Percentiles rank a stretch among this genome's conserved stretches.
Conservation (phyloP, 2,113 vertebrate species). For the Lampris incognitus region DNA sequence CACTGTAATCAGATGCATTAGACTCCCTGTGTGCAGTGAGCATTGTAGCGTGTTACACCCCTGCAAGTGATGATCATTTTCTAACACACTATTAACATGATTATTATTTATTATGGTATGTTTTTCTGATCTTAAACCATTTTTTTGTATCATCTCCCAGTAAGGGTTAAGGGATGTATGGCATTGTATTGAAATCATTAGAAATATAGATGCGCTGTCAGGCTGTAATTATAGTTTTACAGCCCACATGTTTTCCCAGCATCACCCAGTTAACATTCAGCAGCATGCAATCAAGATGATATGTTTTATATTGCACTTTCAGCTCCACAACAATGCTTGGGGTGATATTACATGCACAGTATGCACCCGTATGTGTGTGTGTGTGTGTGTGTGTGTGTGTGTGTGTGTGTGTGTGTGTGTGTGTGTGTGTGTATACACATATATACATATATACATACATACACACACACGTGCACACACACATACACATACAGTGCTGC, state of each 20-base stretch:
- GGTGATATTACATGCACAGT: background rate
- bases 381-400: background rate
- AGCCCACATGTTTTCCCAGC: constrained; percentile 74
- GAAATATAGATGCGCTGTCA: constrained; percentile 69
- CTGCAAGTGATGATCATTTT: constrained; percentile 3
- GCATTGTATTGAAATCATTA: constrained; percentile 52
- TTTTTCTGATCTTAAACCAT: background rate
- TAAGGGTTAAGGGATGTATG: constrained; percentile 54
- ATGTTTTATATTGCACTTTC: constrained; percentile 47
- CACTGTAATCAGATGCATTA: constrained; percentile 13
- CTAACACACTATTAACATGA: background rate
- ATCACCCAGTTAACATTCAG: constrained; percentile 58
- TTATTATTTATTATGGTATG: constrained; percentile 32
- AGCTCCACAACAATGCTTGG: too few relatives aligned
- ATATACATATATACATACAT: too few relatives aligned
- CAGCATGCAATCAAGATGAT: constrained; percentile 67
- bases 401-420: constrained; percentile 6
- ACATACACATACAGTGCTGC: too few relatives aligned
- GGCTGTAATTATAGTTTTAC: constrained; percentile 70
- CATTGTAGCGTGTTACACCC: constrained; percentile 6
- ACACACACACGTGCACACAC: too few relatives aligned
- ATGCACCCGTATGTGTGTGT: background rate
- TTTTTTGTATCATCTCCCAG: constrained; percentile 67
- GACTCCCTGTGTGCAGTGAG: constrained; percentile 24
- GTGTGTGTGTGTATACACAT: background rate